Evolutionary conservation across 1,140 invertebrate genomes (phyloP), one percentile per base, ranked within the genome.

Genomic region (Aculops lycopersici): DNA sequence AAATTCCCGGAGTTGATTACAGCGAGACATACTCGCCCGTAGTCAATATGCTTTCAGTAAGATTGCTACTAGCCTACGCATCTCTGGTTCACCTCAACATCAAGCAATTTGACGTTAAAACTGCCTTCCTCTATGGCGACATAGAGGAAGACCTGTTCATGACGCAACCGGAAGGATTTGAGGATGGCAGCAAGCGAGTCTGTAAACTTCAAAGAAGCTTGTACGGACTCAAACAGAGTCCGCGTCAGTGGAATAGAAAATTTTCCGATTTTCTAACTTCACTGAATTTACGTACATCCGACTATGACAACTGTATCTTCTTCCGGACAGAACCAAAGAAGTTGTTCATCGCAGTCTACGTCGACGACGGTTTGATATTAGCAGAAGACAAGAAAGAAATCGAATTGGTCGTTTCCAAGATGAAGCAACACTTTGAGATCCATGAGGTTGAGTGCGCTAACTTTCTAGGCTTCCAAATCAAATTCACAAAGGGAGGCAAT

Each of bases 301-400:
- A n/a, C n/a, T n/a, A n/a, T n/a, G n/a, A n/a, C n/a, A n/a, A n/a
- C n/a, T n/a, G n/a, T n/a, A n/a, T n/a, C n/a, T n/a, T n/a, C n/a
- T 35, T 35, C 31, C 13, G 8, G 4, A 40, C 14, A 15, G 4
- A 40, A 12, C 12, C 12, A 12, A 12, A 40, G 20, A 12, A 3
- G 14, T 24, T 55, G 2, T 47, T 56, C 20, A 35, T 61, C 1
- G 51, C 50, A 8, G 46, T 60, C 3, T 60, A 60, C 53, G 58
- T 63, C 12, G 60, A 63, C 49, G 59, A 63, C 51, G 56, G 54
- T n/a, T 41, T 60, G 18, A 45, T 58, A 39, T 51, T 45, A 54
- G 45, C 37, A 38, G 18, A 38, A 35, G 12, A n/a, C 12, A 13
- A n/a, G 31, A n/a, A 35, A n/a, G 12, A 13, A 13, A 35, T 35